Evolutionary conservation across 2,888 invertebrate genomes (phyloP), one percentile per base, ranked within the genome.

Genomic region (Drosophila cognata): DNA sequence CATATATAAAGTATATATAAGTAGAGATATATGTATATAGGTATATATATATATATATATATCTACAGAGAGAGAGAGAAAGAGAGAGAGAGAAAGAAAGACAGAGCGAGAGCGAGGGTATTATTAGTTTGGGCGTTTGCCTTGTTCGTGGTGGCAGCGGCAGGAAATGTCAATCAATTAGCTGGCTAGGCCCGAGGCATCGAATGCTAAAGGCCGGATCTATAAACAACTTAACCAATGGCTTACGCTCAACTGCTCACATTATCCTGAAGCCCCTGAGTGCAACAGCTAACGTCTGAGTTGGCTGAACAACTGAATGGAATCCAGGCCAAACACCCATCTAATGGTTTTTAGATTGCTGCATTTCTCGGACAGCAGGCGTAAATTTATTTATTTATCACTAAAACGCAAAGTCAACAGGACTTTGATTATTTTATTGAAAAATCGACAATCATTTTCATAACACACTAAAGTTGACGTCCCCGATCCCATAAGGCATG

Each of bases 121-220:
- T 43, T n/a, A 35, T 43, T 43, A 36, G 62, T 59, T 61, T 51
- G 50, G 58, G 67, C 36, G 56, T 71, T 55, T 48, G 35, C 52
- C 57, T 64, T 60, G 62, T 48, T 67, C 74, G 76, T 59, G 63
- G 57, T 74, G 78, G 76, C 81, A 78, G 76, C 82, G 78, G 71
- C 88, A 84, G 88, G 80, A 89, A 89, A 83, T 89, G 90, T 81
- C 90, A 91, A 90, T 91, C 90, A 91, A 91, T 90, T 90, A 82
- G 72, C 73, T 59, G 68, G 69, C 80, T 58, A 50, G 56, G 56
- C 35, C 28, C 38, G 51, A 33, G 21, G 46, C 66, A 53, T 7
- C 31, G 61, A 38, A 18, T 18, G 41, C 55, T 50, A 50, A 48
- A 33, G 52, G 43, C 35, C 41, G 21, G 35, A 48, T 51, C 59